Conservation (phyloP, 2,888 invertebrate species). For the Stenchaetothrips biformis region DNA sequence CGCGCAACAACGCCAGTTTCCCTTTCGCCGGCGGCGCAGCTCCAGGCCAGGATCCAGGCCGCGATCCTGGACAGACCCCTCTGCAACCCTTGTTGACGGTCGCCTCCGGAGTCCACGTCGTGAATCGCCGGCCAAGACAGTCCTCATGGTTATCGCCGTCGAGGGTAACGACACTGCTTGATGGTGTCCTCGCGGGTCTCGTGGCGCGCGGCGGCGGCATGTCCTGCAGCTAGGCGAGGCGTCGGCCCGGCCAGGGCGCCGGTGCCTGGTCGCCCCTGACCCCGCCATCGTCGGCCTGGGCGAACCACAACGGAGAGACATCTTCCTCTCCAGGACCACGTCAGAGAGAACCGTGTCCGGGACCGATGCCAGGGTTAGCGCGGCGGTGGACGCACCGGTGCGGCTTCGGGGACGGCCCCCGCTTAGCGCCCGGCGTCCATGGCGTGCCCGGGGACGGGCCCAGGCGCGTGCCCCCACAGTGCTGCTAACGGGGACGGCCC, state of each 20-base stretch:
- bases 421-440: neutral
- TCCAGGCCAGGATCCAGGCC: neutral
- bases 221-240: too few species aligned
- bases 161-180: too few species aligned
- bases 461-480: too few species aligned
- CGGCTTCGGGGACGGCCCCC: slow-evolving; percentile 2
- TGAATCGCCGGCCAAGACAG: neutral
- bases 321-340: neutral
- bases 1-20: neutral
- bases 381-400: neutral
- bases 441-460: neutral
- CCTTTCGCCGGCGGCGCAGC: neutral
- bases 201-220: neutral
- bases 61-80: neutral
- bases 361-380: too few species aligned
- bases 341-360: neutral
- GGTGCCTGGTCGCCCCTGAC: neutral
- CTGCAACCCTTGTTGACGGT: neutral
- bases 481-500: neutral
- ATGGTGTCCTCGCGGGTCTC: too few species aligned
- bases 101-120: neutral
- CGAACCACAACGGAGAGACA: neutral
- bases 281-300: neutral
- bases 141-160: too few species aligned
- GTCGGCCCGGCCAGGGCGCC: neutral